Base-by-base conservation (phyloP, 2,888 invertebrate species). In the Spicauda simplicius region DNA sequence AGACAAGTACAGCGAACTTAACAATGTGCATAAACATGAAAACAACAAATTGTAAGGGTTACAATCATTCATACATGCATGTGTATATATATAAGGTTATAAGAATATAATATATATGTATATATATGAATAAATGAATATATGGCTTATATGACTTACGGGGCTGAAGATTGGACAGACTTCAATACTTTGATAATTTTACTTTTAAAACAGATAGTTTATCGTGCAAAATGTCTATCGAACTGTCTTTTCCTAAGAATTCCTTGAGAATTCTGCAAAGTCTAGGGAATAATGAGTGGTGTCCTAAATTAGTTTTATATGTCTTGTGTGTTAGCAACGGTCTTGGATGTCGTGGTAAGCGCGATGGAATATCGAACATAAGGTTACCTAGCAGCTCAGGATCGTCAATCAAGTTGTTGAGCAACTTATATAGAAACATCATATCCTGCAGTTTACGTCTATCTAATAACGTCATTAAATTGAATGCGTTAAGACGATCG, bases 381-480 rank as follows among this genome's bases (percentile, higher is more conserved):
- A 62, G 14, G 18, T 54, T 37, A 6, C 20, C 11, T 41, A 54
- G 20, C 4, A 62, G 54, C 8, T 62, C 41, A 4, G 61, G 6
- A 25, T 54, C 33, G n/a, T 62, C 54, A 16, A 54, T 5, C 4
- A 25, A 14, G 16, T 25, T 54, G n/a, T 62, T 62, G 5, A 62
- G 8, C 25, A 19, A 37, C 20, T 62, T 62, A 12, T 54, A 62
- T 12, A 54, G 25, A 8, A 37, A 62, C 0, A 59, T 10, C 54
- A 62, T 54, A 16, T 62, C 61, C 10, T 54, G 53, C 8, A 41
- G 20, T 54, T 62, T 62, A 18, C 61, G 61, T 62, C 61, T 62
- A n/a, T 62, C 41, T n/a, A 37, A 54, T 0, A 62, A 20, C 6
- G 41, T 41, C 20, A 54, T 62, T 3, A 62, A 53, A 10, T 45